Percentiles rank a stretch among this genome's conserved stretches.
Evolutionary conservation across 2,797 vertebrate species (phyloP).

Genomic region (Oreonectes daqikongensis): DNA sequence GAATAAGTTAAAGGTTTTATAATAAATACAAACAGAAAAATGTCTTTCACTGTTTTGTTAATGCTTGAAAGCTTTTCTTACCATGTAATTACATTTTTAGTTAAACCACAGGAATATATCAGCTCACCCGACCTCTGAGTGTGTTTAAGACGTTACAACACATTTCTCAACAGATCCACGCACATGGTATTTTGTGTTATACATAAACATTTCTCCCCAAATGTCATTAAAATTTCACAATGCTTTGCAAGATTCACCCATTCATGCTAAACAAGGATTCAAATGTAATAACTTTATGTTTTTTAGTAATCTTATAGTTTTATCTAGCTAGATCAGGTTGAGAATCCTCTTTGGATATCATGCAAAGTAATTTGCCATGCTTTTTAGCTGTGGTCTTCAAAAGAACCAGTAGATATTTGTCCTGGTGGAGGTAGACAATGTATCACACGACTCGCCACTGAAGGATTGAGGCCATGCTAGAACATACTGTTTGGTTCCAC

Average conservation of each 20-base stretch:
- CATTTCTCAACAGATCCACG: no score
- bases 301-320: no score
- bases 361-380: neutral
- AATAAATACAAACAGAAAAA: neutral
- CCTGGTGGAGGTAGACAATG: neutral
- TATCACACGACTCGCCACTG: conserved; percentile 5
- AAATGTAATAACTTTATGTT: no score
- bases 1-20: neutral
- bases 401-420: conserved; percentile 7
- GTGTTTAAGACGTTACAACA: neutral
- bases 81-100: neutral
- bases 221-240: neutral
- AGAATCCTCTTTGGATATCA: neutral
- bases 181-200: no score
- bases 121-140: neutral
- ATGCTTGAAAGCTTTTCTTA: neutral
- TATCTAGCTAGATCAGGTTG: neutral
- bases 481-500: neutral
- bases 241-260: neutral
- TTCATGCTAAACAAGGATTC: neutral
- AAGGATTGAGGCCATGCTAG: neutral
- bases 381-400: neutral
- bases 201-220: neutral
- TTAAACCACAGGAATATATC: neutral
- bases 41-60: neutral